Evolutionary conservation across 2,888 invertebrate genomes (phyloP).

Genomic region (Athetis lepigone): DNA sequence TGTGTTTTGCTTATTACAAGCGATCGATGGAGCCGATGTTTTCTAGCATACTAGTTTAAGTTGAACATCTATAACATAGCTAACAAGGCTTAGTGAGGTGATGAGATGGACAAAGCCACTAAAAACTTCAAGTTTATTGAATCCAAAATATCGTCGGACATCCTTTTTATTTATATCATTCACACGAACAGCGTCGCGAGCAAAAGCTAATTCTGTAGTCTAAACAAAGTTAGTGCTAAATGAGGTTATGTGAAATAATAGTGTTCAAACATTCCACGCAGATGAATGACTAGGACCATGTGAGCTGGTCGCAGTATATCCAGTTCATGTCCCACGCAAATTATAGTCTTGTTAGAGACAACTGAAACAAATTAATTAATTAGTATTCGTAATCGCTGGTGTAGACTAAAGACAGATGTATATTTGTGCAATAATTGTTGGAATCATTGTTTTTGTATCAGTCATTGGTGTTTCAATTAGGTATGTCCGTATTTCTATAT

Average conservation of each 20-base stretch:
- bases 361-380: conserved; percentile 56
- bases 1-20: too few species aligned
- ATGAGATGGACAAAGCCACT: too few species aligned
- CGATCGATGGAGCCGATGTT: too few species aligned
- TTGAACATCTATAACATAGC: too few species aligned
- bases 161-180: too few species aligned
- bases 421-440: conserved; percentile 29
- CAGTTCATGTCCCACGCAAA: conserved; percentile 50
- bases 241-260: conserved; percentile 26
- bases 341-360: conserved; percentile 46
- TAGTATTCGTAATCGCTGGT: conserved; percentile 42
- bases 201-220: too few species aligned
- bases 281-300: conserved; percentile 31
- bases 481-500: neutral
- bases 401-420: conserved; percentile 23
- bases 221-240: too few species aligned
- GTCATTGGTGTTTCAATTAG: neutral
- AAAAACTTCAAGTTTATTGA: too few species aligned
- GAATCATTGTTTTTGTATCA: conserved; percentile 10
- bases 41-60: too few species aligned
- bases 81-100: too few species aligned
- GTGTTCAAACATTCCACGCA: conserved; percentile 20
- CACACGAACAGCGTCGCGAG: too few species aligned
- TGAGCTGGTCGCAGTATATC: conserved; percentile 7
- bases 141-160: too few species aligned